Percentiles rank a stretch among this genome's conserved stretches.
phyloP scores from a whole-genome alignment of 2,113 vertebrate genomes.

The Dermatemys mawii region DNA sequence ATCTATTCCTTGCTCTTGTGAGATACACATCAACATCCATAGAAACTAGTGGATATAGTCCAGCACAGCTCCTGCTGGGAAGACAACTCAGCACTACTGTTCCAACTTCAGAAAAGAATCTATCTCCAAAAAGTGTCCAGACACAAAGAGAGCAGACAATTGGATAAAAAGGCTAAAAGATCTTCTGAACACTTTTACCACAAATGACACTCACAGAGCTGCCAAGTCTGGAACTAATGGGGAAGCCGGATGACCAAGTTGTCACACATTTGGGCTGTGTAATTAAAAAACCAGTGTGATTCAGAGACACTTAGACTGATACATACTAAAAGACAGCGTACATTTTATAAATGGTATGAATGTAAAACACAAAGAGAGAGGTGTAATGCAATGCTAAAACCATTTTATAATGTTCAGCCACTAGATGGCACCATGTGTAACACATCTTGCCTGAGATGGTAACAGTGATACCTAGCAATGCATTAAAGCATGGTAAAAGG shows the following conservation, averaged over 20 bases:
- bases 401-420: not conserved
- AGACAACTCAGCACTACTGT: not conserved
- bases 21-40: not conserved
- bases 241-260: not conserved
- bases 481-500: not conserved
- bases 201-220: not conserved
- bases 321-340: not conserved
- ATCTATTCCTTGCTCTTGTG: not conserved
- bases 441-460: not conserved
- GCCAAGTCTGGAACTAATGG: not conserved
- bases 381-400: not conserved
- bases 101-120: not conserved
- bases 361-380: not conserved
- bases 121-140: not conserved
- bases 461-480: not conserved
- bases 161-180: not conserved
- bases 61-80: not conserved
- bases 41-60: not conserved
- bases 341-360: not conserved
- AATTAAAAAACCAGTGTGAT: not conserved
- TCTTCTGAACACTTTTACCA: not conserved
- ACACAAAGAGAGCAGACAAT: not conserved
- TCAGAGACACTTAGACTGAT: not conserved
- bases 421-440: not conserved
- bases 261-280: not conserved